Evolutionary conservation across 2,113 vertebrate species (phyloP).

Genomic region (Cyprinodon brontotheroides): DNA sequence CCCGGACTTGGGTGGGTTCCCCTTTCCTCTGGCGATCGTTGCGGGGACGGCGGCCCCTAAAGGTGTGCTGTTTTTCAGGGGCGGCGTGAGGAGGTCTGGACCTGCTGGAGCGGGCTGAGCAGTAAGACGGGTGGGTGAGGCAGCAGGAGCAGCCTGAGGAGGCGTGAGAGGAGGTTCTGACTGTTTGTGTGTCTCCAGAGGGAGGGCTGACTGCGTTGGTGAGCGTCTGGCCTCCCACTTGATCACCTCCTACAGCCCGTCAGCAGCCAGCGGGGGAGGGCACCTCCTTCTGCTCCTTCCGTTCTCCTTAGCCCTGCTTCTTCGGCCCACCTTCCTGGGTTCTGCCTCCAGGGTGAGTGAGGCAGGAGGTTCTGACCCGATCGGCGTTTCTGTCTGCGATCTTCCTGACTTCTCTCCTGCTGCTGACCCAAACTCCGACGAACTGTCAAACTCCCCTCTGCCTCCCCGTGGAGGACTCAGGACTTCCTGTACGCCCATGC

Average conservation of each 20-base stretch:
- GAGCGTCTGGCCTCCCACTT: slow-evolving; percentile 91
- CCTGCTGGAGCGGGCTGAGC: slow-evolving; percentile 57
- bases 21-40: neutral
- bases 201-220: slow-evolving; percentile 89
- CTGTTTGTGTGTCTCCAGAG: slow-evolving; percentile 72
- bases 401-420: neutral
- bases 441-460: slow-evolving; percentile 91
- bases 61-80: slow-evolving; percentile 49
- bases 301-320: slow-evolving; percentile 92
- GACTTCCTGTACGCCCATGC: slow-evolving; percentile 93
- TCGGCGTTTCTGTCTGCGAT: neutral
- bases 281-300: slow-evolving; percentile 76
- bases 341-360: slow-evolving; percentile 91
- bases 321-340: slow-evolving; percentile 90
- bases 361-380: too few species aligned
- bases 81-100: slow-evolving; percentile 66
- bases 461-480: slow-evolving; percentile 96
- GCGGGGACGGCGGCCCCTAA: neutral
- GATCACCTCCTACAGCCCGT: slow-evolving; percentile 95
- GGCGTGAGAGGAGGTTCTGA: too few species aligned
- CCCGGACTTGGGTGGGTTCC: slow-evolving; percentile 84
- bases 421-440: slow-evolving; percentile 88
- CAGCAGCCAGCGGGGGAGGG: slow-evolving; percentile 79
- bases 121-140: slow-evolving; percentile 74
- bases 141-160: too few species aligned